These are phyloP conservation scores for Netelia virgata DNA, from an alignment of 2,888 invertebrate species.

Conservation along the genomic window DNA sequence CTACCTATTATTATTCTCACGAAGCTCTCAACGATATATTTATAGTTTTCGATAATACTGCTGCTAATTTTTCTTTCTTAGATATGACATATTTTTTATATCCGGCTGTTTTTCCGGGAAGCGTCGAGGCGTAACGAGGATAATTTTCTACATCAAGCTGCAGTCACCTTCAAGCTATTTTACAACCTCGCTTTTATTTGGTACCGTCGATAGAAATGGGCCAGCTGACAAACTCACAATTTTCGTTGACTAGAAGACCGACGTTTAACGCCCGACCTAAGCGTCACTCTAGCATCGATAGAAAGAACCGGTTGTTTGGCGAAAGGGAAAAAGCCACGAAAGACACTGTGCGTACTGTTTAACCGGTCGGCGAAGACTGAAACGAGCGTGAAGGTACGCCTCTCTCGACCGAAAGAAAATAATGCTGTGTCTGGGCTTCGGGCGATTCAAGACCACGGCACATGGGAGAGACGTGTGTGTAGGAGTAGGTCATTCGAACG, in stretches of 20 bases:
- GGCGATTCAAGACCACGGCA: constrained; percentile 67
- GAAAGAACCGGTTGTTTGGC: constrained; percentile 36
- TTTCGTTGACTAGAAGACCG: constrained; percentile 15
- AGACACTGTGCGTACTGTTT: constrained; percentile 53
- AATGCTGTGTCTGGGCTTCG: constrained; percentile 62
- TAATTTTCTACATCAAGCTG: neutral
- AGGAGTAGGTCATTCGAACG: constrained; percentile 84
- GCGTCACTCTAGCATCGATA: constrained; percentile 37
- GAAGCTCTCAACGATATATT: neutral
- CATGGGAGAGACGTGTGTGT: constrained; percentile 66
- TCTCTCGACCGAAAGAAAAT: constrained; percentile 47
- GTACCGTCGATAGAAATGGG: neutral
- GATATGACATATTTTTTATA: neutral
- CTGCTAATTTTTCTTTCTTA: neutral
- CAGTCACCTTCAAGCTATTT: constrained; percentile 31
- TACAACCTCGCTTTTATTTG: neutral
- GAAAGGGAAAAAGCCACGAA: constrained; percentile 19
- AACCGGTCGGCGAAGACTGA: constrained; percentile 69
- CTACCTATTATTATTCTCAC: constrained; percentile 15
- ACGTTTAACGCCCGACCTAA: neutral
- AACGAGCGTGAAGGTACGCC: constrained; percentile 45
- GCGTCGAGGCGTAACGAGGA: neutral
- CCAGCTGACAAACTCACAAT: constrained; percentile 26
- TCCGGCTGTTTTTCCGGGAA: neutral
- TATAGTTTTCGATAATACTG: neutral